Evolutionary conservation across 2,888 invertebrate species (phyloP).

Genomic region (Dasysyrphus tricinctus): DNA sequence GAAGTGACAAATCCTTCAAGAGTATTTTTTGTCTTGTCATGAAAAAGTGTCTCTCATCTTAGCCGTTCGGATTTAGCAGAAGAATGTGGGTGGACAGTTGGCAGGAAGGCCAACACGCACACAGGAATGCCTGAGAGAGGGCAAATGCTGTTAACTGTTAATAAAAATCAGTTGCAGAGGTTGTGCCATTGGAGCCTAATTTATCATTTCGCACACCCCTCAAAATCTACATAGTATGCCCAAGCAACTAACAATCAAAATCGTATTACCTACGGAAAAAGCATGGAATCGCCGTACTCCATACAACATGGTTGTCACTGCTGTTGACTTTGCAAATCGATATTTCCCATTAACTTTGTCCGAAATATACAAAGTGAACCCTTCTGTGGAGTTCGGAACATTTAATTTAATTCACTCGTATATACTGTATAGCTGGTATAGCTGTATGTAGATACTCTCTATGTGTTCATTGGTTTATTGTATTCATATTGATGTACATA

Average conservation of each 20-base stretch:
- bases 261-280: constrained; percentile 23
- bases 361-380: constrained; percentile 54
- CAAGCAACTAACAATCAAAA: constrained; percentile 32
- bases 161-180: not conserved
- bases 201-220: not conserved
- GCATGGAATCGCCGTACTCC: constrained; percentile 1
- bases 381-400: constrained; percentile 44
- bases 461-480: constrained; percentile 8
- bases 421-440: too few relatives aligned
- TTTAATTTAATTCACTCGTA: constrained; percentile 30
- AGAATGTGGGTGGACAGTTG: too few relatives aligned
- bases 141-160: too few relatives aligned
- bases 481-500: not conserved
- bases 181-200: not conserved
- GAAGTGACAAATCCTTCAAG: too few relatives aligned
- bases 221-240: not conserved
- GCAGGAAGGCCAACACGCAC: too few relatives aligned
- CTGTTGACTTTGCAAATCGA: constrained; percentile 56
- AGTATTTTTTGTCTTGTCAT: too few relatives aligned
- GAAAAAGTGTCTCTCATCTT: too few relatives aligned
- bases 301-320: constrained; percentile 6
- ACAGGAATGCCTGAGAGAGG: too few relatives aligned
- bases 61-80: too few relatives aligned
- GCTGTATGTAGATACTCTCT: not conserved
- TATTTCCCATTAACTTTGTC: constrained; percentile 65